Conservation (phyloP, 2,797 vertebrate species). For the Cichlasoma orientale region DNA sequence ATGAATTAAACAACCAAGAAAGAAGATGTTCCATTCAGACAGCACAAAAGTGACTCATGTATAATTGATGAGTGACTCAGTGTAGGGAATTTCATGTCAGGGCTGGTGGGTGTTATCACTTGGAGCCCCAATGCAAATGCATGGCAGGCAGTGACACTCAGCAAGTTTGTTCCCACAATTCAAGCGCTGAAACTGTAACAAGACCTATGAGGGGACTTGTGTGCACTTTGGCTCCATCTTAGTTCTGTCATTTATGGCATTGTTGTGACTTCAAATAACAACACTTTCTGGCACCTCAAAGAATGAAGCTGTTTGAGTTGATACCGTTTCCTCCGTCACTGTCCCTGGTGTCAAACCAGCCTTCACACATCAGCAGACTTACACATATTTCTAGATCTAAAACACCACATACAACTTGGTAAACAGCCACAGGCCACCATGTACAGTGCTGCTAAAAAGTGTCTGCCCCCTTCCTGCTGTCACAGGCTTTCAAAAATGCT, state of each 20-base stretch:
- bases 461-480: background rate
- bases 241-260: background rate
- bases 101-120: slow-evolving; percentile 40
- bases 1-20: slow-evolving; percentile 62
- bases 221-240: background rate
- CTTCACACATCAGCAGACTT: background rate
- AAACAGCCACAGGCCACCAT: background rate
- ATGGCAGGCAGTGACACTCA: slow-evolving; percentile 6
- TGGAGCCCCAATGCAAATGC: slow-evolving; percentile 34
- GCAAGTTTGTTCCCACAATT: slow-evolving; percentile 15
- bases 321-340: background rate
- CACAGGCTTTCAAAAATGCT: background rate
- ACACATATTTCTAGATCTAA: background rate
- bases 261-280: slow-evolving; percentile 1
- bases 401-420: background rate
- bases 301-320: background rate
- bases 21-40: slow-evolving; percentile 59
- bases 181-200: background rate
- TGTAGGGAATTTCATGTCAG: slow-evolving; percentile 42
- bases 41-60: slow-evolving; percentile 63
- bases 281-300: background rate
- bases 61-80: slow-evolving; percentile 68
- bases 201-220: background rate
- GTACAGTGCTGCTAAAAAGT: background rate
- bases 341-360: background rate